Conservation (phyloP, 1,140 invertebrate genomes). For the Drosophila teissieri region DNA sequence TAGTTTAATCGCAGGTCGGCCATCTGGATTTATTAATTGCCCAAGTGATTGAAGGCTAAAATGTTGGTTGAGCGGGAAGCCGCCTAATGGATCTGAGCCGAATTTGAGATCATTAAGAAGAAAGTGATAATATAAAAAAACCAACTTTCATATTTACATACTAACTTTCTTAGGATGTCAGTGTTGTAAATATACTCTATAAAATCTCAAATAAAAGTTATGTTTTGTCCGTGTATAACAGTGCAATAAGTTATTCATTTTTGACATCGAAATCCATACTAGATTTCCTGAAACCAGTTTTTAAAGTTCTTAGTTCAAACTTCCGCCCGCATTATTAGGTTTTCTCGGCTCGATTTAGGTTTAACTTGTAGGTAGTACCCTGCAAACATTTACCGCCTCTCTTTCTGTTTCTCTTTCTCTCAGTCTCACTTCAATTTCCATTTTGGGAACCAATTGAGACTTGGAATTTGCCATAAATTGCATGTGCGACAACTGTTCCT, state of each 20-base stretch:
- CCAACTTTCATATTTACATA: too few species aligned
- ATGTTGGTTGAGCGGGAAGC: neutral
- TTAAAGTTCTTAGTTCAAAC: neutral
- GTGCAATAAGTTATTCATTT: neutral
- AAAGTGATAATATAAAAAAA: too few species aligned
- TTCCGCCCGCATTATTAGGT: neutral
- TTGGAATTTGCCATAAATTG: slow-evolving; percentile 80
- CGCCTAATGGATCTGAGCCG: neutral
- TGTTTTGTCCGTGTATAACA: neutral
- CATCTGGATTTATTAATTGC: slow-evolving; percentile 47
- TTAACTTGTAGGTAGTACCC: slow-evolving; percentile 10
- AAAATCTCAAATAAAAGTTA: too few species aligned
- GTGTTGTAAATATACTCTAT: too few species aligned
- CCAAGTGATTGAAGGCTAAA: slow-evolving; percentile 2
- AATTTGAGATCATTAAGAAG: neutral
- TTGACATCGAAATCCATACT: neutral
- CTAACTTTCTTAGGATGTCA: too few species aligned
- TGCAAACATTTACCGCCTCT: slow-evolving; percentile 14
- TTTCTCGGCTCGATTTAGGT: slow-evolving; percentile 7
- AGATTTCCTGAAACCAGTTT: neutral
- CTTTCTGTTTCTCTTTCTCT: slow-evolving; percentile 3
- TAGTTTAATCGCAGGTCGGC: slow-evolving; percentile 41
- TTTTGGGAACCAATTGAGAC: slow-evolving; percentile 72
- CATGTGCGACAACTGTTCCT: slow-evolving; percentile 74
- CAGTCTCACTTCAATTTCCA: slow-evolving; percentile 57